A percentile compares a stretch with the other conserved stretches of the same genome.
These are phyloP conservation scores for Meandrina meandrites DNA, from an alignment of 92 coral and sea anemone genomes.

Conservation along the genomic window DNA sequence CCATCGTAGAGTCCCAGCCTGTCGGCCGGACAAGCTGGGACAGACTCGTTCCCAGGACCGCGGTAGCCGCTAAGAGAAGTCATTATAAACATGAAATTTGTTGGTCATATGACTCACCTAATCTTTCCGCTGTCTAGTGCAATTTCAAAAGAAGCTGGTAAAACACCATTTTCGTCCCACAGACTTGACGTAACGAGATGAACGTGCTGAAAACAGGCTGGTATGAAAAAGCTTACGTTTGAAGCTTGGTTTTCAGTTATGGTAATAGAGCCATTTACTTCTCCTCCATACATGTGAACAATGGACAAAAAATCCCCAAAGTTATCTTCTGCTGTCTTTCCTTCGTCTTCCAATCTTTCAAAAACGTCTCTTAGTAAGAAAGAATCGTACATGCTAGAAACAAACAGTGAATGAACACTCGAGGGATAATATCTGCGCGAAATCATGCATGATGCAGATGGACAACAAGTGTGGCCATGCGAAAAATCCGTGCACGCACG, in stretches of 20 bases:
- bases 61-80: neutral
- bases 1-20: too few species aligned
- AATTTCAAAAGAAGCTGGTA: conserved; percentile 36
- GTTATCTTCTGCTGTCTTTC: conserved; percentile 33
- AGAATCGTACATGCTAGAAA: conserved; percentile 58
- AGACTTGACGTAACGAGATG: conserved; percentile 56
- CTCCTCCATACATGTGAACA: conserved; percentile 62
- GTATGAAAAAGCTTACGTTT: conserved; percentile 41
- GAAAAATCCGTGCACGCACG: conserved; percentile 43
- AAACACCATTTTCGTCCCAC: conserved; percentile 49
- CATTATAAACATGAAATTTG: neutral
- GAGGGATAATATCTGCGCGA: conserved; percentile 48
- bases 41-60: too few species aligned
- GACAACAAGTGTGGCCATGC: conserved; percentile 50
- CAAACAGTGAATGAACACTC: conserved; percentile 30
- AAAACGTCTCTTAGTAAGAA: conserved; percentile 38
- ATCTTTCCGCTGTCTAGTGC: conserved; percentile 33
- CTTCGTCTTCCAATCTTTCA: conserved; percentile 17
- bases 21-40: too few species aligned
- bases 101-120: conserved; percentile 15
- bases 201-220: conserved; percentile 63
- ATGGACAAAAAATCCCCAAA: conserved; percentile 40
- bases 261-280: conserved; percentile 51
- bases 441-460: conserved; percentile 56
- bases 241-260: neutral